Evolutionary conservation across 2,797 vertebrate species (phyloP).

Genomic region (Pangasius djambal): DNA sequence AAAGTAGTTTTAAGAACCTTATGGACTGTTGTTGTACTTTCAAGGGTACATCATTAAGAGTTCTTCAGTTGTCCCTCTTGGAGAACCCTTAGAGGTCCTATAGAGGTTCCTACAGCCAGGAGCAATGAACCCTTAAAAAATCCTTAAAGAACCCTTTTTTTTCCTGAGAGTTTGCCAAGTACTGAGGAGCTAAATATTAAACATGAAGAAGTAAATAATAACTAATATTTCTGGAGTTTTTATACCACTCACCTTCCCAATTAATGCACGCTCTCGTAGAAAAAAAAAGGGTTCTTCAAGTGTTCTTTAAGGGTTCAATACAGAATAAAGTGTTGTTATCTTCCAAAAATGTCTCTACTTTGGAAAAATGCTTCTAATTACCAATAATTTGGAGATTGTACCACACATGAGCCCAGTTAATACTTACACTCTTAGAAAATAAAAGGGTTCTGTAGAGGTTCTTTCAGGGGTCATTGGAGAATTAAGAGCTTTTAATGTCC

Average conservation of each 20-base stretch:
- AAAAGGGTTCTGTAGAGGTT: too few relatives aligned
- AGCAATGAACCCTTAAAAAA: neutral
- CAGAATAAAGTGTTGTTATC: neutral
- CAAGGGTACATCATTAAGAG: neutral
- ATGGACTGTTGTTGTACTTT: neutral
- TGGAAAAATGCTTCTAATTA: neutral
- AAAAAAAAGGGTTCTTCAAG: neutral
- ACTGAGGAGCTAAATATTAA: neutral
- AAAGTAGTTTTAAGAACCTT: neutral
- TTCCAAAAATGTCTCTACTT: neutral
- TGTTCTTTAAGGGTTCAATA: neutral
- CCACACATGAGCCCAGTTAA: too few relatives aligned
- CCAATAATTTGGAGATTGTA: too few relatives aligned
- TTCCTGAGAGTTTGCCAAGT: neutral
- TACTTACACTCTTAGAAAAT: too few relatives aligned
- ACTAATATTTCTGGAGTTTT: neutral
- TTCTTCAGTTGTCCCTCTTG: neutral
- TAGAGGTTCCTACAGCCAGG: neutral
- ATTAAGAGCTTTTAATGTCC: too few relatives aligned
- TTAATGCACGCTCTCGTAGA: too few relatives aligned
- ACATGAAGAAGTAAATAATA: neutral
- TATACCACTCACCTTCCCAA: neutral
- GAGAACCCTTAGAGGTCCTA: neutral
- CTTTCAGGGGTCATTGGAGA: too few relatives aligned
- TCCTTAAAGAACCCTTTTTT: neutral